Evolutionary conservation across 2,888 invertebrate species (phyloP).

Genomic region (Eulithis prunata): DNA sequence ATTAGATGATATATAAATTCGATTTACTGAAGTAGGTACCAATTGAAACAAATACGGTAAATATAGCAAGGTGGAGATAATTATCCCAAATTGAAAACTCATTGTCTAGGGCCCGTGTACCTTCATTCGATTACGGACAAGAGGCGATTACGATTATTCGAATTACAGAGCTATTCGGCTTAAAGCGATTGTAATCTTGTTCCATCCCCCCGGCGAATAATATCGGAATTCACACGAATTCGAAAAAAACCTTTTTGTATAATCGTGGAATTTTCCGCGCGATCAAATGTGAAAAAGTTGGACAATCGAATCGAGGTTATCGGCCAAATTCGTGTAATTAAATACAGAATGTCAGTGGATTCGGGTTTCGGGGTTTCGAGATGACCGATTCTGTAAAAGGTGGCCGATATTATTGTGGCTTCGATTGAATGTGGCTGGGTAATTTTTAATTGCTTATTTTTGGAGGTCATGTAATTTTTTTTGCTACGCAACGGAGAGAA

Average conservation of each 20-base stretch:
- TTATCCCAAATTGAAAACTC: constrained; percentile 26
- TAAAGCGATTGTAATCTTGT: constrained; percentile 41
- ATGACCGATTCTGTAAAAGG: constrained; percentile 38
- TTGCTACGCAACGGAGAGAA: no score
- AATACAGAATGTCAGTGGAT: constrained; percentile 55
- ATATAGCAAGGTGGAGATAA: constrained; percentile 22
- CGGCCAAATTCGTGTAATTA: constrained; percentile 55
- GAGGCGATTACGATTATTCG: constrained; percentile 40
- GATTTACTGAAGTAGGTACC: no score
- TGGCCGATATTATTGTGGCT: constrained; percentile 33
- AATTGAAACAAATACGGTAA: constrained; percentile 7
- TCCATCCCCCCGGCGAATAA: constrained; percentile 41
- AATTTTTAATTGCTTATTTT: constrained; percentile 5
- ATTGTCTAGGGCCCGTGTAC: constrained; percentile 23
- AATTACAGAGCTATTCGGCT: constrained; percentile 38
- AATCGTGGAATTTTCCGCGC: constrained; percentile 59
- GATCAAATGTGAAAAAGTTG: constrained; percentile 53
- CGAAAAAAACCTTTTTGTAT: constrained; percentile 57
- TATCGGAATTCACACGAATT: constrained; percentile 52
- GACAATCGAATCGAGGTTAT: constrained; percentile 52
- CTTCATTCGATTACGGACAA: constrained; percentile 34
- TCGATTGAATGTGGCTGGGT: constrained; percentile 20
- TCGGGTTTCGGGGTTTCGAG: constrained; percentile 36
- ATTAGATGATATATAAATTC: no score
- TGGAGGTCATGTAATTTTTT: neutral